Percentiles rank a stretch among this genome's conserved stretches.
These are phyloP conservation scores for Peromyscus eremicus DNA, from an alignment of 2,797 vertebrate species.

Conservation along the genomic window DNA sequence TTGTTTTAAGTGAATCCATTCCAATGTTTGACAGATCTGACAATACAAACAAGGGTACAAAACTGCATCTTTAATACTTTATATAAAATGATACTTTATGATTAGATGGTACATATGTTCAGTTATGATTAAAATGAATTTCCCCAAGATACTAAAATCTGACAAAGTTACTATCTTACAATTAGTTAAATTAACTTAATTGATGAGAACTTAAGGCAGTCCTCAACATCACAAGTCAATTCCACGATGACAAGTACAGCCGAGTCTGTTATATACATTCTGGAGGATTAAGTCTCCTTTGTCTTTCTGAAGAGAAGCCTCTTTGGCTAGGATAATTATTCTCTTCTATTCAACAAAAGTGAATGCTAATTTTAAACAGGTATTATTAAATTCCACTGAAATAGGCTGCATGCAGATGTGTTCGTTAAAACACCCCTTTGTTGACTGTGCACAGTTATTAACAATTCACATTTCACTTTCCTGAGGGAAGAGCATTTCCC, in stretches of 20 bases:
- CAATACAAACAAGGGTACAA: constrained; percentile 45
- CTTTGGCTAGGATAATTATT: constrained; percentile 62
- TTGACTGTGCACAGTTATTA: constrained; percentile 64
- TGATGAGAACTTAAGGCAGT: constrained; percentile 57
- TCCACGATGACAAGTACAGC: neutral
- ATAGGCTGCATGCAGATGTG: constrained; percentile 57
- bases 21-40: constrained; percentile 1
- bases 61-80: constrained; percentile 57
- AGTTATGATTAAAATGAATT: constrained; percentile 51
- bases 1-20: constrained; percentile 58
- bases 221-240: constrained; percentile 56
- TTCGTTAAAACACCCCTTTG: constrained; percentile 72
- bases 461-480: constrained; percentile 70
- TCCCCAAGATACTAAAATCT: constrained; percentile 57
- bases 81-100: constrained; percentile 49
- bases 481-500: constrained; percentile 72
- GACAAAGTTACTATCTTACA: constrained; percentile 60
- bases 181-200: constrained; percentile 51
- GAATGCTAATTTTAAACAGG: constrained; percentile 66
- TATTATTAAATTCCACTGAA: constrained; percentile 62
- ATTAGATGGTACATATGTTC: constrained; percentile 51
- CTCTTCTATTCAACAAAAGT: constrained; percentile 61
- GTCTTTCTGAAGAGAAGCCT: constrained; percentile 62
- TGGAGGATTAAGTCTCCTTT: constrained; percentile 46
- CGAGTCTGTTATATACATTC: constrained; percentile 52